These are phyloP conservation scores for Dasypus novemcinctus DNA, from an alignment of 2,113 vertebrate species.

Conservation along the genomic window DNA sequence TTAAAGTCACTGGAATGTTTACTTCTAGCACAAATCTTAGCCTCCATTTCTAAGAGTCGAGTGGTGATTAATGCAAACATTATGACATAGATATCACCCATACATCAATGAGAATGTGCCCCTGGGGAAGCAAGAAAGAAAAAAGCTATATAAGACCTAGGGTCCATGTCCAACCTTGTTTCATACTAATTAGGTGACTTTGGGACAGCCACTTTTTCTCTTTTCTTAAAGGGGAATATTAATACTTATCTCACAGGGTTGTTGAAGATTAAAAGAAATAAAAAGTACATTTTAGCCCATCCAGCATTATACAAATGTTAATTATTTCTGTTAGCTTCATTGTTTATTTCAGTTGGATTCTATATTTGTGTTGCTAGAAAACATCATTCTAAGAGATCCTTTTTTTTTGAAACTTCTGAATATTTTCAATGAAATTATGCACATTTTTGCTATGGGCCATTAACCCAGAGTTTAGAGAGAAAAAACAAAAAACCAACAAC, in stretches of 20 bases:
- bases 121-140: neutral
- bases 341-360: neutral
- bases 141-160: neutral
- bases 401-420: too few relatives aligned
- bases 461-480: too few relatives aligned
- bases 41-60: neutral
- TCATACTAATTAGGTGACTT: neutral
- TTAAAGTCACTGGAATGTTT: constrained; percentile 40
- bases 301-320: neutral
- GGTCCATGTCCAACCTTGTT: neutral
- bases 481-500: too few relatives aligned
- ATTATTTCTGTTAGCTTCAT: neutral
- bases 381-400: neutral
- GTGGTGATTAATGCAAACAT: neutral
- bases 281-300: neutral
- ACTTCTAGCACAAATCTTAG: constrained; percentile 1
- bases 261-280: neutral
- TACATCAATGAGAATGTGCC: neutral
- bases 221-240: neutral
- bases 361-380: neutral
- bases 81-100: neutral
- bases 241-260: neutral
- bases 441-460: too few relatives aligned
- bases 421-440: too few relatives aligned
- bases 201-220: neutral